These are phyloP conservation scores for Drosophila mayaguana DNA, from an alignment of 2,888 invertebrate species.

Conservation along the genomic window DNA sequence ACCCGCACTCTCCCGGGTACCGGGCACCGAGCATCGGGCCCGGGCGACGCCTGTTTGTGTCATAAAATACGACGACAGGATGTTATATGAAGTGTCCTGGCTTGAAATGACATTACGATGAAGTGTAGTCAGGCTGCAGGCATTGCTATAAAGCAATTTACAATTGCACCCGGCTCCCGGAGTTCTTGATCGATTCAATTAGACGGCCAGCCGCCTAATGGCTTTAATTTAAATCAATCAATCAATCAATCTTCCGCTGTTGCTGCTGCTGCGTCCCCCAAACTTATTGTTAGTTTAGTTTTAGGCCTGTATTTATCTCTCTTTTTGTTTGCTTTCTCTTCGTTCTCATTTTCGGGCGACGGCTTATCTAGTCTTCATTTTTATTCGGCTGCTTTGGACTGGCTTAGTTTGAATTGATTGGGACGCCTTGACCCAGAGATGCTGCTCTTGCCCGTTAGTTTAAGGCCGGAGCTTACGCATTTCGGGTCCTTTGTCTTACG, in stretches of 20 bases:
- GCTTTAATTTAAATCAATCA: slow-evolving; percentile 80
- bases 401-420: slow-evolving; percentile 61
- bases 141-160: slow-evolving; percentile 75
- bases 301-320: slow-evolving; percentile 16
- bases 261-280: slow-evolving; percentile 19
- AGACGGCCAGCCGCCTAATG: slow-evolving; percentile 70
- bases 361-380: slow-evolving; percentile 63
- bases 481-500: slow-evolving; percentile 58
- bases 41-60: slow-evolving; percentile 71
- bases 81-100: slow-evolving; percentile 72
- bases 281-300: slow-evolving; percentile 58
- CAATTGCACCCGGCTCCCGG: slow-evolving; percentile 52
- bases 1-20: not conserved
- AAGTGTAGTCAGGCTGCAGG: slow-evolving; percentile 61
- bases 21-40: not conserved
- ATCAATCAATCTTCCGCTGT: slow-evolving; percentile 46
- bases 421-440: slow-evolving; percentile 38
- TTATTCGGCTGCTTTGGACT: slow-evolving; percentile 51
- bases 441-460: slow-evolving; percentile 39
- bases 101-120: slow-evolving; percentile 79
- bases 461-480: slow-evolving; percentile 65
- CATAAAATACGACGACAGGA: slow-evolving; percentile 73
- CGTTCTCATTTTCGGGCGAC: slow-evolving; percentile 12
- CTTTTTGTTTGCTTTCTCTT: slow-evolving; percentile 9
- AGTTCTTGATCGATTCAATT: slow-evolving; percentile 71